These are phyloP conservation scores for Caerostris extrusa DNA, from an alignment of 1,140 invertebrate genomes.

Conservation along the genomic window DNA sequence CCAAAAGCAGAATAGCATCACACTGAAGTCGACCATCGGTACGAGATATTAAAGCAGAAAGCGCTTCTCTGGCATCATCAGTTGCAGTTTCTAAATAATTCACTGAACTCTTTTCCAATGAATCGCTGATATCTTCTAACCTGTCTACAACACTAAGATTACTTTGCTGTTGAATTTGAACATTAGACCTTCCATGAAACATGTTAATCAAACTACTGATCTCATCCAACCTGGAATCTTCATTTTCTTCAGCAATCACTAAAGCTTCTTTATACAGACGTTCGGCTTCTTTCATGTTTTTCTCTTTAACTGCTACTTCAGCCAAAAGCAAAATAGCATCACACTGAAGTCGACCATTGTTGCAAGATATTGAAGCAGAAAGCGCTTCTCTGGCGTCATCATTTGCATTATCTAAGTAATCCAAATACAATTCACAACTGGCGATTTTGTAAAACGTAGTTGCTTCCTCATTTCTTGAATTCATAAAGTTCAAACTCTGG, in stretches of 20 bases:
- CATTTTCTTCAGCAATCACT: neutral
- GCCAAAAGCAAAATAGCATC: neutral
- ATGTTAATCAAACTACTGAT: neutral
- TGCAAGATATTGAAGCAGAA: neutral
- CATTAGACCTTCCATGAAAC: neutral
- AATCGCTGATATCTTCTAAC: neutral
- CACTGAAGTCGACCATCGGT: neutral
- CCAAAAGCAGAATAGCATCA: neutral
- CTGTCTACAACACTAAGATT: neutral
- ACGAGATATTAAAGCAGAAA: neutral
- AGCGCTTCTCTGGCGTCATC: neutral
- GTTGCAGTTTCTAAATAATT: neutral
- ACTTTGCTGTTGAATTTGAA: neutral
- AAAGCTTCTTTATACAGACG: neutral
- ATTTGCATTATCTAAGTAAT: neutral
- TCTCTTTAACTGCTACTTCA: neutral
- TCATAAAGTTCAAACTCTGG: neutral
- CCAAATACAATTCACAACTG: neutral
- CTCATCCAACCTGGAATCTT: neutral
- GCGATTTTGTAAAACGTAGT: constrained; percentile 3
- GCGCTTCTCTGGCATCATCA: neutral
- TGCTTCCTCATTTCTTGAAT: neutral
- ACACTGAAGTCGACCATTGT: neutral
- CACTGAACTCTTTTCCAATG: neutral
- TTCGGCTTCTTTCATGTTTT: neutral